Evolutionary conservation across 1,140 invertebrate species (phyloP), one percentile per base, ranked within the genome.

Genomic region (Lithobius niger): DNA sequence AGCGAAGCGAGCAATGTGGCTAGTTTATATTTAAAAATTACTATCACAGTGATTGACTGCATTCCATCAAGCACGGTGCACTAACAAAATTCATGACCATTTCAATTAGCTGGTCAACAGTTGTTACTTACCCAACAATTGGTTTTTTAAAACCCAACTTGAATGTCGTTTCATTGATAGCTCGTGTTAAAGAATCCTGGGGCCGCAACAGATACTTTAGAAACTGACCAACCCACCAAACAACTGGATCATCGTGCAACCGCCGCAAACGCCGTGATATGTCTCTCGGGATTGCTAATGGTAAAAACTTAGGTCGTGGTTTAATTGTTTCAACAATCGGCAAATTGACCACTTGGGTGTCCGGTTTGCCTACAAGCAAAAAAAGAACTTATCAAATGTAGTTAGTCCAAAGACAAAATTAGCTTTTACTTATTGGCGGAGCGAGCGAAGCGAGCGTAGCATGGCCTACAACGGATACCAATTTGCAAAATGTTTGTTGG

Each of bases 201-300:
- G 88, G 88, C 59, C 86, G 76, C 51, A 95, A 77, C 27, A 97
- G 72, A 71, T 89, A 97, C 63, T 87, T 88, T 0, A 96, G 72
- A 67, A 98, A 86, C 72, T 98, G 94, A 0, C 91, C 91, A 36
- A 97, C 82, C 90, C 94, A 99, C 93, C 95, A 99, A 24, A 91
- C 92, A 53, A 90, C 76, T 0, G 96, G 96, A 71, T 97, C 84
- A 1, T 93, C 93, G 71, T 99, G 89, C 25, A 96, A 71, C 59
- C 84, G 78, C 18, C 77, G 76, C 15, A 97, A 72, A 55, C 87
- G 73, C 6, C 80, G 76, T 13, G 84, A 84, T 52, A 99, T 72
- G 67, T 98, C 93, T 64, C 84, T 82, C 0, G 96, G 96, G 64
- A 99, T 82, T 2, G 92, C 82, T 16, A 94, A 78, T n/a, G 96